Evolutionary conservation across 2,797 vertebrate genomes (phyloP).

Genomic region (Centroberyx gerrardi): DNA sequence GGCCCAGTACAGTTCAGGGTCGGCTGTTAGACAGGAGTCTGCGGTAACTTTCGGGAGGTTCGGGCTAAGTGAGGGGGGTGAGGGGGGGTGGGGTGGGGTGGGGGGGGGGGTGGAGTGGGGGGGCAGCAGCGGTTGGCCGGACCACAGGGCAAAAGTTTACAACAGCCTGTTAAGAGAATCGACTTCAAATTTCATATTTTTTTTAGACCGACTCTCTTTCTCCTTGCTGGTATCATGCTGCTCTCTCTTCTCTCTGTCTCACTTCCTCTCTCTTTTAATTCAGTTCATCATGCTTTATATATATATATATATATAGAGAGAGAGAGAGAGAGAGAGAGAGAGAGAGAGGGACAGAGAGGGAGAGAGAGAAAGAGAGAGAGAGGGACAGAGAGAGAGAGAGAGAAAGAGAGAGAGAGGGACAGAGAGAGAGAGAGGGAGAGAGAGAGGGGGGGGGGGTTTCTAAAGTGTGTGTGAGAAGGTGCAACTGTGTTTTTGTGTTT

Average conservation of each 20-base stretch:
- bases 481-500: too few relatives aligned
- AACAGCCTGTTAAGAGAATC: background rate
- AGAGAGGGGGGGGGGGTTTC: too few relatives aligned
- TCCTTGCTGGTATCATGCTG: background rate
- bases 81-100: background rate
- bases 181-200: background rate
- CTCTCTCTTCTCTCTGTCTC: background rate
- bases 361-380: too few relatives aligned
- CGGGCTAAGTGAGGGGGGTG: background rate
- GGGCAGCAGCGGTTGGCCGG: background rate
- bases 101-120: background rate
- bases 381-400: too few relatives aligned
- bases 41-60: slow-evolving; percentile 25
- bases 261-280: background rate
- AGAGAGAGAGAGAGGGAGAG: too few relatives aligned
- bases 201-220: background rate
- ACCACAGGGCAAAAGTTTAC: slow-evolving; percentile 30
- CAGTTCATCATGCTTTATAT: too few relatives aligned
- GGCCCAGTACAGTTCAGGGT: background rate
- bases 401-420: too few relatives aligned
- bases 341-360: too few relatives aligned
- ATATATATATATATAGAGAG: too few relatives aligned
- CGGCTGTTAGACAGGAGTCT: slow-evolving; percentile 10
- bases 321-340: too few relatives aligned
- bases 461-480: too few relatives aligned